Evolutionary conservation across 2,888 invertebrate genomes (phyloP).

Genomic region (Mythimna albipuncta): DNA sequence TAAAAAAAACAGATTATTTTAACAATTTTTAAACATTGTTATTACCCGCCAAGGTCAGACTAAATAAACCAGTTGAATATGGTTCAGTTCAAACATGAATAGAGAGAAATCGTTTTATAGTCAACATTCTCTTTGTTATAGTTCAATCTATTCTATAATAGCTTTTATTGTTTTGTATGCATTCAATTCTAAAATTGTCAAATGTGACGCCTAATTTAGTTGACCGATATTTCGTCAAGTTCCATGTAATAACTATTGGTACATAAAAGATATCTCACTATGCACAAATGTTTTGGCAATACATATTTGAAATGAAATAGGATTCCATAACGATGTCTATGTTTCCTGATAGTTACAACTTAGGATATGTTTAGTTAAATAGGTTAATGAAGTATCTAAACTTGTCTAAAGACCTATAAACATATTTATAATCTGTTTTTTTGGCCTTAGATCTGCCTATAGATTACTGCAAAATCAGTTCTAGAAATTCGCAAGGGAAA

Average conservation of each 20-base stretch:
- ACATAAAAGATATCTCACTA: background rate
- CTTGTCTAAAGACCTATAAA: too few species aligned
- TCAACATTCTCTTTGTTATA: slow-evolving; percentile 1
- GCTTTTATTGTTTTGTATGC: background rate
- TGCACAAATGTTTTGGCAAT: too few species aligned
- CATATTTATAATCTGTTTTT: too few species aligned
- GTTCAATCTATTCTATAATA: slow-evolving; percentile 10
- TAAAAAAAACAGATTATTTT: background rate
- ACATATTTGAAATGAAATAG: too few species aligned
- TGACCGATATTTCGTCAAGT: background rate
- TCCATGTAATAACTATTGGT: background rate
- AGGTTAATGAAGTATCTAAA: too few species aligned
- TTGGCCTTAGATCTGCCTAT: background rate
- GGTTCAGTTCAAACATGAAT: slow-evolving; percentile 37
- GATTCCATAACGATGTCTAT: too few species aligned
- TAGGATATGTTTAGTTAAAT: too few species aligned
- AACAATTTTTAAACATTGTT: background rate
- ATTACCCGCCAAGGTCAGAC: slow-evolving; percentile 17
- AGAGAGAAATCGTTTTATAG: slow-evolving; percentile 19
- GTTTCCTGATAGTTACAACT: too few species aligned
- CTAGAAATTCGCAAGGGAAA: background rate
- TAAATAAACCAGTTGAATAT: slow-evolving; percentile 2
- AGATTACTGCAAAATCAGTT: background rate
- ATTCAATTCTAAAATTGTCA: background rate
- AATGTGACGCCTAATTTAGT: background rate